Evolutionary conservation across 2,797 vertebrate species (phyloP).

Genomic region (Eulemur mongoz): DNA sequence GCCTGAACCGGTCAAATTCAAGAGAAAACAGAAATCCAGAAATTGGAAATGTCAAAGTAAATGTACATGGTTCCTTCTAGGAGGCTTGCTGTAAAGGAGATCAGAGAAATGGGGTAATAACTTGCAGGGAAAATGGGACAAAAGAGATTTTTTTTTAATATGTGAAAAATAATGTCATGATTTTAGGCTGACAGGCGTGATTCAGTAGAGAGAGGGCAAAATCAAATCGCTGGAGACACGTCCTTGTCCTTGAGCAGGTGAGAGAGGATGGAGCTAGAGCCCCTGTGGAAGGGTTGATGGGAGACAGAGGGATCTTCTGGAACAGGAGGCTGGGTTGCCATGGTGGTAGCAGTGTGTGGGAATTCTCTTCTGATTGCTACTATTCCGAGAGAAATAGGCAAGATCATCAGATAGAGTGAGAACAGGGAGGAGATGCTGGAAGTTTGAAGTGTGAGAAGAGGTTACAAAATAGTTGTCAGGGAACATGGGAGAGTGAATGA

Average conservation of each 20-base stretch:
- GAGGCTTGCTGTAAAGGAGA: not conserved
- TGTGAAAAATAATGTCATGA: not conserved
- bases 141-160: not conserved
- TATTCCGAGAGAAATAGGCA: not conserved
- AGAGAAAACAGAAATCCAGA: not conserved
- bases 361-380: not conserved
- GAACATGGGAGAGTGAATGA: not conserved
- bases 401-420: not conserved
- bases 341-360: not conserved
- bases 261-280: not conserved
- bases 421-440: not conserved
- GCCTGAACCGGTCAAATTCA: not conserved
- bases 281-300: not conserved
- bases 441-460: not conserved
- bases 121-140: not conserved
- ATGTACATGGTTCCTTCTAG: not conserved
- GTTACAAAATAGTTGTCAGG: not conserved
- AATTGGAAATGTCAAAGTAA: not conserved
- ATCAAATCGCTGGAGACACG: not conserved
- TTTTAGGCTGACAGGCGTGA: not conserved
- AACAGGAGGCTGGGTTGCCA: not conserved
- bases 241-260: not conserved
- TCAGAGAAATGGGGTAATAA: not conserved
- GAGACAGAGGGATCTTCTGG: not conserved
- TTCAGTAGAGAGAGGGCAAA: not conserved